These are phyloP conservation scores for Lasioglossum morio DNA, from an alignment of 2,888 invertebrate species.

Conservation along the genomic window DNA sequence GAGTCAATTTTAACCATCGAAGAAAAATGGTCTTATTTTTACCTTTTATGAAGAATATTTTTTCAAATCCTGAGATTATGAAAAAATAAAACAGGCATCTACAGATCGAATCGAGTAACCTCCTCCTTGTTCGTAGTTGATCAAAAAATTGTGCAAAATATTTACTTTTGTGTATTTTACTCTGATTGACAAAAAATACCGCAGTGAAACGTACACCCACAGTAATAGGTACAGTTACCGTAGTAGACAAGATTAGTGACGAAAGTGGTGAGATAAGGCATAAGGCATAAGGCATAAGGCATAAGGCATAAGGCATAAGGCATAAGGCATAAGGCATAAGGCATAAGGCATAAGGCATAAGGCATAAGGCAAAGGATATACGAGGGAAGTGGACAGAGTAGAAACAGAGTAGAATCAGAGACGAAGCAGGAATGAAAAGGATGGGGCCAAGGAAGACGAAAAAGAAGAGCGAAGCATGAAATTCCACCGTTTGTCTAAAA, in stretches of 20 bases:
- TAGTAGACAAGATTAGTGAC: background rate
- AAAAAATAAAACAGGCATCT: no score
- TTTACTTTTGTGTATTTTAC: no score
- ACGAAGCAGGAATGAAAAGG: background rate
- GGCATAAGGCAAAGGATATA: background rate
- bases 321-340: background rate
- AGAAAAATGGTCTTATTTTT: no score
- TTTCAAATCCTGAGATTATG: no score
- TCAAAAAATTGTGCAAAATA: no score
- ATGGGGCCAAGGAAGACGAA: background rate
- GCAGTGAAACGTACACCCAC: no score
- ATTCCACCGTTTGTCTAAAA: slow-evolving; percentile 68
- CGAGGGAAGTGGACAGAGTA: background rate
- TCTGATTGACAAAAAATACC: no score
- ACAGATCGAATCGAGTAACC: no score
- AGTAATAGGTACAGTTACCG: no score
- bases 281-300: background rate
- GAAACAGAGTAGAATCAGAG: background rate
- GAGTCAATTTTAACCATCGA: no score
- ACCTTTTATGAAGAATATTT: no score
- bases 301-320: background rate
- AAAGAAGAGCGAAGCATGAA: slow-evolving; percentile 58
- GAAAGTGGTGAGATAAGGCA: background rate
- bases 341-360: background rate
- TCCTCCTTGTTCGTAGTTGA: no score